Conservation (phyloP, 2,797 vertebrate species). For the Phaenicophaeus curvirostris region DNA sequence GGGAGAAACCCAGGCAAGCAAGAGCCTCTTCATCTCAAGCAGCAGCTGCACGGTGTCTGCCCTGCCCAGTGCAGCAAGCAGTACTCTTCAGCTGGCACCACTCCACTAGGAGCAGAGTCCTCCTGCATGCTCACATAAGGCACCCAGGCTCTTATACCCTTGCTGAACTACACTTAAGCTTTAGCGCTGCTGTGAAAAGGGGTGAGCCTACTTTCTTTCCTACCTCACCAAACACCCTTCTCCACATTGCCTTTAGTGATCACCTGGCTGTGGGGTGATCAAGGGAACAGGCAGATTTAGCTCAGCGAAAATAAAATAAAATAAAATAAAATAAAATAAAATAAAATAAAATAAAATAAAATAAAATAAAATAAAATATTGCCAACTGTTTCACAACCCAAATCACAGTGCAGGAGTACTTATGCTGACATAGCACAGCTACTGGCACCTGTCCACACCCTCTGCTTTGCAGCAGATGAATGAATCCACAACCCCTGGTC, state of each 20-base stretch:
- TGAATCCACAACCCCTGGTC: neutral
- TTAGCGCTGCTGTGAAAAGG: neutral
- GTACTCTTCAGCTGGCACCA: neutral
- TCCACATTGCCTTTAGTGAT: neutral
- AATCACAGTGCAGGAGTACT: neutral
- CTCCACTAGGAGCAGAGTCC: neutral
- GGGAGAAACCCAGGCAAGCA: neutral
- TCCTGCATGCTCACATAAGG: neutral
- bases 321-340: neutral
- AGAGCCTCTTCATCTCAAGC: neutral
- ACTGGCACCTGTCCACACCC: neutral
- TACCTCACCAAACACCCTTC: rapidly evolving
- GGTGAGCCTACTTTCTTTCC: neutral
- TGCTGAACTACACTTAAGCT: neutral
- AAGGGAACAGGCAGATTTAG: neutral
- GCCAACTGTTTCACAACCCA: neutral
- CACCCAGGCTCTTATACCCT: neutral
- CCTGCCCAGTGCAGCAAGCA: neutral
- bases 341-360: no score
- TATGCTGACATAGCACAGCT: neutral
- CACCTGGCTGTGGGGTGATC: neutral
- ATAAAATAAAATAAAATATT: neutral
- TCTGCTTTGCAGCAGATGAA: neutral
- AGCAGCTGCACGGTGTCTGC: rapidly evolving
- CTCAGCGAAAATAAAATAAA: neutral